phyloP scores from a whole-genome alignment of 2,113 vertebrate genomes.

The Chloroceryle aenea region DNA sequence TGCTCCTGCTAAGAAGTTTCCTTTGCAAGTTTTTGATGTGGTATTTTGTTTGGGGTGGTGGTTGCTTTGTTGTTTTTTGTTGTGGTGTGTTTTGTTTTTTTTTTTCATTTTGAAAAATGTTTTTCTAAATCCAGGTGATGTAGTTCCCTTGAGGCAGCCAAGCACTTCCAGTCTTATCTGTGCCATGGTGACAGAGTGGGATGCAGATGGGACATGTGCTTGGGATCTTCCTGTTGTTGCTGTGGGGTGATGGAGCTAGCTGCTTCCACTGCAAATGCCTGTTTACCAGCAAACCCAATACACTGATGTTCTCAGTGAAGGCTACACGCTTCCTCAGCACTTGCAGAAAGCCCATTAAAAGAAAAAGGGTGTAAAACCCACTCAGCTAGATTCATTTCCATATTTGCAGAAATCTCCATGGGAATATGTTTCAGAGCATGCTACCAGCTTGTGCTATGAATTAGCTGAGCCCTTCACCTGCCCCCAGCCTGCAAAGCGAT shows the following conservation, averaged over 20 bases:
- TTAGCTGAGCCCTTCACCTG: not conserved
- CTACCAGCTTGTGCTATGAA: not conserved
- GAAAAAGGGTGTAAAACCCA: not conserved
- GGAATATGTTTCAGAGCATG: not conserved
- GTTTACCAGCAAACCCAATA: not conserved
- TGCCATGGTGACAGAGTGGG: not conserved
- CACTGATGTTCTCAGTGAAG: not conserved
- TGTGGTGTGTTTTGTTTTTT: no score
- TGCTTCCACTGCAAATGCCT: not conserved
- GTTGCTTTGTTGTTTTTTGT: no score
- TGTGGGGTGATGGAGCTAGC: not conserved
- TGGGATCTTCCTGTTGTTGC: not conserved
- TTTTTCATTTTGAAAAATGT: not conserved
- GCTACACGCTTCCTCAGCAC: fast-evolving
- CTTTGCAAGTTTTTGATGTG: not conserved
- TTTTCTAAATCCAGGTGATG: not conserved
- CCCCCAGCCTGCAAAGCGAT: not conserved
- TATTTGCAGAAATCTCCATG: not conserved
- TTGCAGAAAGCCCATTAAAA: not conserved
- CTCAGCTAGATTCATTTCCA: not conserved
- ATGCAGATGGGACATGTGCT: not conserved
- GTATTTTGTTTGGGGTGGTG: no score
- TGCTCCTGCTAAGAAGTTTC: not conserved
- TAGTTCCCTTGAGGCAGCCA: not conserved
- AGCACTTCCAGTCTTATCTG: not conserved